A percentile compares a stretch with the other conserved stretches of the same genome.
Evolutionary conservation across 2,797 vertebrate species (phyloP).

Genomic region (Enteromius argenteus): DNA sequence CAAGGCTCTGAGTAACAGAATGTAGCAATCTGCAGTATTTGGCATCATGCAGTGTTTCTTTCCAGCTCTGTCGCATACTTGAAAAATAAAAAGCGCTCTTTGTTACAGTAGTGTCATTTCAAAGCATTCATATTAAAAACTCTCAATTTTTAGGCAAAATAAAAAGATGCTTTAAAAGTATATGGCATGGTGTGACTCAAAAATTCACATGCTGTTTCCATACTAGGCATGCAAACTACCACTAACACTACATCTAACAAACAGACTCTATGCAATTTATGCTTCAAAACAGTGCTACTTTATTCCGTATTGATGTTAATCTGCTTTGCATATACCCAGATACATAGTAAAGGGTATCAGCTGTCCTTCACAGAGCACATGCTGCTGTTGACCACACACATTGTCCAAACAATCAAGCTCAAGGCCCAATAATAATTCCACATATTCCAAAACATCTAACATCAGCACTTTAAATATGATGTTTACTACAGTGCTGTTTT

Average conservation of each 20-base stretch:
- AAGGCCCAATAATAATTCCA: background rate
- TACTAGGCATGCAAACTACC: background rate
- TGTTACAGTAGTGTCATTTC: background rate
- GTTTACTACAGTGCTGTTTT: background rate
- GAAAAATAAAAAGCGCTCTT: background rate
- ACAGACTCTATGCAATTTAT: background rate
- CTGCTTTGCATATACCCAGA: background rate
- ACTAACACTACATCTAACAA: background rate
- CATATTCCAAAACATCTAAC: background rate
- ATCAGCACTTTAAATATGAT: background rate
- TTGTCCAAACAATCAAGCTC: conserved; percentile 7
- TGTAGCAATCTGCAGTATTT: background rate
- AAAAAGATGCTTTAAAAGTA: background rate
- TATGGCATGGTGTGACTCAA: background rate
- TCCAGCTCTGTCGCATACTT: background rate
- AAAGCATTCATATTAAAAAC: background rate
- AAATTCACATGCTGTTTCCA: background rate
- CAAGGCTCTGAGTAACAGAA: conserved; percentile 10
- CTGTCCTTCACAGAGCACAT: background rate
- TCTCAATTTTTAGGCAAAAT: background rate
- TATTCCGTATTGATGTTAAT: background rate
- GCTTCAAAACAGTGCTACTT: background rate
- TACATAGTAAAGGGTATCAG: background rate
- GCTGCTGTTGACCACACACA: conserved; percentile 6
- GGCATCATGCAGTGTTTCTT: conserved; percentile 6